Evolutionary conservation across 2,888 invertebrate species (phyloP).

Genomic region (Lepidocyrtoides sp.): DNA sequence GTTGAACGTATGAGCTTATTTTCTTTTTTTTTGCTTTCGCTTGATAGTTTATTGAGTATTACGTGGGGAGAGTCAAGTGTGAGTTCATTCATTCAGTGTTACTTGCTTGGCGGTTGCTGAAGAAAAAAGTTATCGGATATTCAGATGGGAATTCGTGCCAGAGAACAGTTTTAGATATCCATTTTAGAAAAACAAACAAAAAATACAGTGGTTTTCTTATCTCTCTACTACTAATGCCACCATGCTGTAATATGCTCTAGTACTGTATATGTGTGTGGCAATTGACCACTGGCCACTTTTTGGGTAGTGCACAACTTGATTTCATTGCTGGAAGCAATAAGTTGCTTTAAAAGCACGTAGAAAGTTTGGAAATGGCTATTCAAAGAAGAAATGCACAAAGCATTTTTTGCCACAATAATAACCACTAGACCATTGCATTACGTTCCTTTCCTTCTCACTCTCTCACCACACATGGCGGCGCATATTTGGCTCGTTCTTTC

Average conservation of each 20-base stretch:
- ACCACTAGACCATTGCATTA: conserved; percentile 19
- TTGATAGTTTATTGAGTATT: conserved; percentile 23
- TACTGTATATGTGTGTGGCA: too few relatives aligned
- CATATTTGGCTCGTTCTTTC: neutral
- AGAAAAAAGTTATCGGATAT: conserved; percentile 51
- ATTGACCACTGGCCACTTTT: conserved; percentile 28
- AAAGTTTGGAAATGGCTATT: neutral
- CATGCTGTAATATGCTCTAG: neutral
- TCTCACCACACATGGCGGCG: neutral
- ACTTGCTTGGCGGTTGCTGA: neutral
- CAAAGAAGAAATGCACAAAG: neutral
- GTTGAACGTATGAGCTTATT: conserved; percentile 54
- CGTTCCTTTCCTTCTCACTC: neutral
- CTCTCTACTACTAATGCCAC: neutral
- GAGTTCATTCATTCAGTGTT: conserved; percentile 18
- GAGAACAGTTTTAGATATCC: conserved; percentile 45
- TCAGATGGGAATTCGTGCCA: conserved; percentile 37
- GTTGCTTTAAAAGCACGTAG: conserved; percentile 40
- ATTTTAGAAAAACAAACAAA: conserved; percentile 53
- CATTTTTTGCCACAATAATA: conserved; percentile 31
- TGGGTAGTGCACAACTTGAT: conserved; percentile 16
- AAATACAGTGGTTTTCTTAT: neutral
- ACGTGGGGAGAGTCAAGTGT: conserved; percentile 2
- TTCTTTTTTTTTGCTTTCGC: conserved; percentile 1
- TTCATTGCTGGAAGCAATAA: conserved; percentile 40